These are phyloP conservation scores for Icerya purchasi DNA, from an alignment of 2,888 invertebrate genomes.

Conservation along the genomic window DNA sequence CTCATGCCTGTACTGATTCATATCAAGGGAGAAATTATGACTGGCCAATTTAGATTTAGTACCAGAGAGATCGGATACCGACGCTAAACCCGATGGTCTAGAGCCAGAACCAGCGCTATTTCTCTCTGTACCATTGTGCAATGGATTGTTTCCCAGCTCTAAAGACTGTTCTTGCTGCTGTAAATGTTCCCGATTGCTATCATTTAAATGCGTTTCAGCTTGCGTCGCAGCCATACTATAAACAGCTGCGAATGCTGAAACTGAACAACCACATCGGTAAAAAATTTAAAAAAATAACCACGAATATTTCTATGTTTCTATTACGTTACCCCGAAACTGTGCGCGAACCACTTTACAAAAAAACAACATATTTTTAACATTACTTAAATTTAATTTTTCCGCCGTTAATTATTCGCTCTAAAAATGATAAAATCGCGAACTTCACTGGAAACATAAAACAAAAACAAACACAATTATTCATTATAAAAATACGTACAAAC, in stretches of 20 bases:
- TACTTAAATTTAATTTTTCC: conserved; percentile 18
- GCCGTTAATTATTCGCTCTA: not conserved
- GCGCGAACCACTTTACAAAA: conserved; percentile 21
- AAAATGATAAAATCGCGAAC: conserved; percentile 15
- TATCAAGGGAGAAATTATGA: conserved; percentile 33
- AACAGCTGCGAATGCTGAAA: conserved; percentile 33
- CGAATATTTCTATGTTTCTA: conserved; percentile 23
- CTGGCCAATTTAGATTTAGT: conserved; percentile 42
- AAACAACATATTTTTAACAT: conserved; percentile 21
- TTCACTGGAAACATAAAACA: conserved; percentile 41
- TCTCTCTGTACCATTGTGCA: conserved; percentile 61
- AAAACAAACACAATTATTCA: too few species aligned
- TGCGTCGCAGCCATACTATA: conserved; percentile 64
- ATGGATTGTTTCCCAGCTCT: conserved; percentile 39
- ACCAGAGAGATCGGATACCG: conserved; percentile 18
- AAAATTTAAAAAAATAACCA: conserved; percentile 24
- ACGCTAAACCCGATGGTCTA: conserved; percentile 26
- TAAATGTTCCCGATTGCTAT: conserved; percentile 42
- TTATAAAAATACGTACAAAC: too few species aligned
- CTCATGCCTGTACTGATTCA: conserved; percentile 40
- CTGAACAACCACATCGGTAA: conserved; percentile 38
- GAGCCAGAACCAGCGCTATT: conserved; percentile 40
- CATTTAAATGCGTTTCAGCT: conserved; percentile 62
- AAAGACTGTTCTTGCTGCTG: conserved; percentile 41
- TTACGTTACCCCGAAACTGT: conserved; percentile 23